Base-by-base conservation (phyloP, 2,888 invertebrate species). In the Drosophila lacicola region DNA sequence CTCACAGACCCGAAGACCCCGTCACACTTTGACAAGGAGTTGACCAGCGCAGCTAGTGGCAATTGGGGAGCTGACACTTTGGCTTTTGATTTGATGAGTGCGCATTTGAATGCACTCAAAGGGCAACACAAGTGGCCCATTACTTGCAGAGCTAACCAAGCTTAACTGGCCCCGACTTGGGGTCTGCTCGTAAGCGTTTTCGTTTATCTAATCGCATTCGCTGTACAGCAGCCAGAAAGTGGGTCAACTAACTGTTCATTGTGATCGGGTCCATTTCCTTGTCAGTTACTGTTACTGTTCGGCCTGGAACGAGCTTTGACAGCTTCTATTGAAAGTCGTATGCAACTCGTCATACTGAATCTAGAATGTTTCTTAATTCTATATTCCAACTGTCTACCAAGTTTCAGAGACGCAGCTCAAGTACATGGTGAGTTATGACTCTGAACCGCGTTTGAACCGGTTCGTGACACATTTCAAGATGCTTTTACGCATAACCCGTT, bases 21-120 rank as follows among this genome's bases (percentile, higher is more conserved):
- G 29, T 29, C 29, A 25, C 37, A 37, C 14, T n/a, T 53, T 33
- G 41, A 19, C 53, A 29, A 53, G 34, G 42, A 64, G 51, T 33
- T 47, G 41, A 33, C 65, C 65, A 47, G 64, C n/a, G 10, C 41
- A 49, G 50, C 73, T 10, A 54, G 66, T 46, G 68, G 19, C 42
- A 67, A 57, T 46, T 61, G 45, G 70, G 60, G 29, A 51, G 70
- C 78, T 78, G 84, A 87, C 84, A 82, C 78, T 82, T 81, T 81
- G 84, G 72, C 87, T 78, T 84, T 74, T 85, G 77, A 88, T 83
- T 82, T 82, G 88, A 87, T 83, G 88, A 83, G 85, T 79, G 70
- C 70, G 74, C 84, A 82, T 83, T 83, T 78, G 76, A 84, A 83
- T 84, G 83, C 88, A 81, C 76, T 87, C 82, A 51, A 77, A 77